Conservation (phyloP, 1,140 invertebrate species). For the Antheraea pernyi region DNA sequence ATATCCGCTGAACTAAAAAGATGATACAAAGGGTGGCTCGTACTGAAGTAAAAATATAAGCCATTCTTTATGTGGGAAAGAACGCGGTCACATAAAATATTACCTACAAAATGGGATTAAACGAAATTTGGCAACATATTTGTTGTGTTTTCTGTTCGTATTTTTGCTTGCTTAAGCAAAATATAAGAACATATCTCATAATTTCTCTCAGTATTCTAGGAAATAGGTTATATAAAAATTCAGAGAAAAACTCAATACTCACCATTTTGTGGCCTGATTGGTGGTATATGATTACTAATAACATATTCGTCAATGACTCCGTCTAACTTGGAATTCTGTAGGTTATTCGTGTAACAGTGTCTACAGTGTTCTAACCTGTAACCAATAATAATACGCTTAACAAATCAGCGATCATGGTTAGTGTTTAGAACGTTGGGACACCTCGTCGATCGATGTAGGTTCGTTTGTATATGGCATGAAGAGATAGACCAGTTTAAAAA, state of each 20-base stretch:
- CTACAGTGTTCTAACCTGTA: constrained; percentile 80
- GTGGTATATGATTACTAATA: constrained; percentile 71
- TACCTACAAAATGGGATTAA: neutral
- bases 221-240: too few species aligned
- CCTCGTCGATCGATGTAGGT: too few species aligned
- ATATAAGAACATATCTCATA: too few species aligned
- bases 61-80: neutral
- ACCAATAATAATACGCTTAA: constrained; percentile 29
- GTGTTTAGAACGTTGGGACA: too few species aligned
- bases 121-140: neutral
- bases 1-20: neutral
- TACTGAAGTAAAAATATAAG: neutral
- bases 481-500: too few species aligned
- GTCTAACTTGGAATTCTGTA: constrained; percentile 72
- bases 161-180: too few species aligned
- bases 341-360: constrained; percentile 81
- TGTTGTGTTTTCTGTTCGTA: neutral
- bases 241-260: constrained; percentile 20
- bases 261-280: constrained; percentile 69
- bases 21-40: neutral
- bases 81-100: neutral
- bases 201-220: too few species aligned
- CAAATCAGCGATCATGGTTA: neutral
- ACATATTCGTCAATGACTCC: constrained; percentile 70
- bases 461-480: too few species aligned